Evolutionary conservation across 2,888 invertebrate species (phyloP), one percentile per base, ranked within the genome.

Genomic region (Trachelus iudaicus): DNA sequence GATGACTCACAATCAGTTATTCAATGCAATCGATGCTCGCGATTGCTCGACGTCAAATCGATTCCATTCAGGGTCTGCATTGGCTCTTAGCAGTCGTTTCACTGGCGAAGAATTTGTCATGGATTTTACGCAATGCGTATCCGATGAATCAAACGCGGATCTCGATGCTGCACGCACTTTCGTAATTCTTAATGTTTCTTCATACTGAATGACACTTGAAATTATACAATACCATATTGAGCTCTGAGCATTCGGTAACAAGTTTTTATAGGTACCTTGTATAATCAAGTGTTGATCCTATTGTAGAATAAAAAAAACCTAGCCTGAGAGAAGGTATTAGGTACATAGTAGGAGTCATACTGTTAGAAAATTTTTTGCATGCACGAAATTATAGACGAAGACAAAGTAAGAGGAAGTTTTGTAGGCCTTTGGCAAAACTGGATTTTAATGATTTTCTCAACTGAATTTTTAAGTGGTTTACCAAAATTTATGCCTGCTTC

Each of bases 71-170:
- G 9, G 31, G 34, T 23, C 71, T 34, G 34, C 6, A 71, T 71
- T 71, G 13, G 13, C 31, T 30, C 13, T 69, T n/a, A 56, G 56
- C 56, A 69, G 4, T 68, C 69, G 34, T 37, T 71, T 84, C 83
- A 80, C 82, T 82, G 81, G 77, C 73, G 37, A 68, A 76, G 37
- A 80, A 79, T 82, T 79, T 82, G 82, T 83, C 69, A 75, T 81
- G 76, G 79, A 75, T 77, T 82, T 83, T 83, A 80, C 82, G 84
- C 83, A 86, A 86, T 79, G 76, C 74, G 23, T 75, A 73, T 78
- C 77, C 76, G 80, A 81, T 85, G 85, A 86, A 83, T 87, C 87
- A 82, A 85, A 82, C 78, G 75, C 82, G 82, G 83, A 87, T 87
- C 31, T 71, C 15, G 34, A 11, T 9, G 3, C 71, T 34, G 31